These are phyloP conservation scores for Hypsopygia costalis DNA, from an alignment of 2,888 invertebrate species.

Conservation along the genomic window DNA sequence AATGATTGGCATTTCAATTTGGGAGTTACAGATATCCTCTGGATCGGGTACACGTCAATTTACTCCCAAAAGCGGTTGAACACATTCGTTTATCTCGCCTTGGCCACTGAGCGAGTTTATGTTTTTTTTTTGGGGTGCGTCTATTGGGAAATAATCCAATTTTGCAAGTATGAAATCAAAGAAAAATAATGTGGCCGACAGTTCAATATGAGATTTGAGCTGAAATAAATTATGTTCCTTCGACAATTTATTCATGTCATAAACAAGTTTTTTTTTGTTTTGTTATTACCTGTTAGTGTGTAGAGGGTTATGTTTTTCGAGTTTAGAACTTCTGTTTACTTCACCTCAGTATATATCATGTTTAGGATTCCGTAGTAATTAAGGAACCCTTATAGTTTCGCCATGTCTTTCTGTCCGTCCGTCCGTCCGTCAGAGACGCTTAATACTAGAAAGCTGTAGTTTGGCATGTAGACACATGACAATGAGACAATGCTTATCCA, in stretches of 20 bases:
- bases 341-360: too few relatives aligned
- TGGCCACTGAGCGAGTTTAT: constrained; percentile 24
- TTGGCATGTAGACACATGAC: too few relatives aligned
- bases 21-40: constrained; percentile 36
- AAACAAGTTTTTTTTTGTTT: too few relatives aligned
- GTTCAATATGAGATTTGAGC: constrained; percentile 12
- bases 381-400: too few relatives aligned
- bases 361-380: too few relatives aligned
- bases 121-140: constrained; percentile 23
- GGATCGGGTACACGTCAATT: constrained; percentile 44
- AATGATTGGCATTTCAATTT: constrained; percentile 65
- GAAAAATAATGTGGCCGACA: constrained; percentile 7
- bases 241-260: neutral
- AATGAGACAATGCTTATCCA: too few relatives aligned
- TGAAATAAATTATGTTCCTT: constrained; percentile 1
- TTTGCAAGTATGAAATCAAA: constrained; percentile 13
- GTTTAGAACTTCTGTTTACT: too few relatives aligned
- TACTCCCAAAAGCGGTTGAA: constrained; percentile 26
- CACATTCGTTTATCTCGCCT: constrained; percentile 30
- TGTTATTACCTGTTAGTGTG: too few relatives aligned
- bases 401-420: too few relatives aligned
- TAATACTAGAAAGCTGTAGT: too few relatives aligned
- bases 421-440: too few relatives aligned
- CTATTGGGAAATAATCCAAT: constrained; percentile 31
- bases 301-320: too few relatives aligned